phyloP scores from a whole-genome alignment of 2,113 vertebrate species.

The Polyodon spathula region DNA sequence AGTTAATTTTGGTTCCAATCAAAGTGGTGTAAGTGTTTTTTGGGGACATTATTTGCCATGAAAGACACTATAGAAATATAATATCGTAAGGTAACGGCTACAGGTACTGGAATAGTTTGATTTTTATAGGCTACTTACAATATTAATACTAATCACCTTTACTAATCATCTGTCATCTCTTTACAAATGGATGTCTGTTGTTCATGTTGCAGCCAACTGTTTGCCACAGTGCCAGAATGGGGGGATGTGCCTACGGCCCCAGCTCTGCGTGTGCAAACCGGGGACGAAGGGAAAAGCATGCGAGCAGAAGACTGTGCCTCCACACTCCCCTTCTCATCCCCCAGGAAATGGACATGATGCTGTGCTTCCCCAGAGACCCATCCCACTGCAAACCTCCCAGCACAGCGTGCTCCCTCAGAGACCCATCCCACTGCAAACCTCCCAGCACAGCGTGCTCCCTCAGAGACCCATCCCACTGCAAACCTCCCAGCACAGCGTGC shows the following conservation, averaged over 20 bases:
- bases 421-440: constrained; percentile 66
- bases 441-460: constrained; percentile 33
- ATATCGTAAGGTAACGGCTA: too few relatives aligned
- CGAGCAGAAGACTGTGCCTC: constrained; percentile 60
- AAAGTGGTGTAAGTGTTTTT: too few relatives aligned
- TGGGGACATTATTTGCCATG: too few relatives aligned
- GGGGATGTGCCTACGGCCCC: constrained; percentile 90
- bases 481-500: constrained; percentile 35
- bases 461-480: constrained; percentile 33
- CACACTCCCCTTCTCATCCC: constrained; percentile 40
- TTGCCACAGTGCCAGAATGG: constrained; percentile 86
- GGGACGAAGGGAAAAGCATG: constrained; percentile 83
- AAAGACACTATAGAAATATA: too few relatives aligned
- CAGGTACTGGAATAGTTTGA: too few relatives aligned
- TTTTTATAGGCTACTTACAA: too few relatives aligned
- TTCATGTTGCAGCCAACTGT: constrained; percentile 74
- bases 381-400: constrained; percentile 54
- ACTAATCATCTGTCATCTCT: constrained; percentile 9
- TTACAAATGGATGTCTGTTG: constrained; percentile 21
- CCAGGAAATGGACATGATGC: constrained; percentile 51
- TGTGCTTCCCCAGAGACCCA: constrained; percentile 42
- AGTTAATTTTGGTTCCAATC: too few relatives aligned
- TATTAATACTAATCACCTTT: neutral
- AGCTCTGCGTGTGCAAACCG: constrained; percentile 88
- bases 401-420: constrained; percentile 59